Evolutionary conservation across 1,140 invertebrate species (phyloP).

Genomic region (Planococcus citri): DNA sequence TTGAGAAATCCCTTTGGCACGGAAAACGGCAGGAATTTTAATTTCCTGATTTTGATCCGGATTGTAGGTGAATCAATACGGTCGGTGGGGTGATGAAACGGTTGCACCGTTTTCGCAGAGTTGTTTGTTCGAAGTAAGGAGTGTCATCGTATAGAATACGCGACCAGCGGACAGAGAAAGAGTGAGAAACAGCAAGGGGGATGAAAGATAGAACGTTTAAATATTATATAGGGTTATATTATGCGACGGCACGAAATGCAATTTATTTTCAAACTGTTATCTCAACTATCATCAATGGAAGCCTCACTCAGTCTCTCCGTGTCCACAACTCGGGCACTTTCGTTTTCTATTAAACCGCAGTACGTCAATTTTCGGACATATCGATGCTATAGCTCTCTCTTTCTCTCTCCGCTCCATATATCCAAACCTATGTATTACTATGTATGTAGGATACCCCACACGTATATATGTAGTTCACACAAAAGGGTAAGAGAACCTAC

Average conservation of each 20-base stretch:
- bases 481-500: too few species aligned
- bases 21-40: conserved; percentile 11
- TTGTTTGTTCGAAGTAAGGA: conserved; percentile 1
- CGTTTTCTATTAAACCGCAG: conserved; percentile 9
- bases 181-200: background rate
- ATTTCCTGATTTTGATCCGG: conserved; percentile 19
- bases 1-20: background rate
- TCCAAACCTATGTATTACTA: too few species aligned
- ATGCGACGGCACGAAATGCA: conserved; percentile 15
- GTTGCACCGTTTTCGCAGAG: background rate
- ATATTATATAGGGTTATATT: conserved; percentile 18
- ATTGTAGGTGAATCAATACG: conserved; percentile 8
- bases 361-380: conserved; percentile 6
- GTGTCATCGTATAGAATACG: background rate
- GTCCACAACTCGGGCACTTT: background rate
- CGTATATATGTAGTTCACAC: too few species aligned
- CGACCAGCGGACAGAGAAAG: background rate
- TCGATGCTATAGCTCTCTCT: background rate
- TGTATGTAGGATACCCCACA: too few species aligned
- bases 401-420: too few species aligned
- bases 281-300: background rate
- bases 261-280: conserved; percentile 15
- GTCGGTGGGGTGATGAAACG: background rate
- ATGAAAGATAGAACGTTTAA: conserved; percentile 13
- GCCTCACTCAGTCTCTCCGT: background rate